phyloP scores from a whole-genome alignment of 2,113 vertebrate species.

The Cyanoliseus patagonus region DNA sequence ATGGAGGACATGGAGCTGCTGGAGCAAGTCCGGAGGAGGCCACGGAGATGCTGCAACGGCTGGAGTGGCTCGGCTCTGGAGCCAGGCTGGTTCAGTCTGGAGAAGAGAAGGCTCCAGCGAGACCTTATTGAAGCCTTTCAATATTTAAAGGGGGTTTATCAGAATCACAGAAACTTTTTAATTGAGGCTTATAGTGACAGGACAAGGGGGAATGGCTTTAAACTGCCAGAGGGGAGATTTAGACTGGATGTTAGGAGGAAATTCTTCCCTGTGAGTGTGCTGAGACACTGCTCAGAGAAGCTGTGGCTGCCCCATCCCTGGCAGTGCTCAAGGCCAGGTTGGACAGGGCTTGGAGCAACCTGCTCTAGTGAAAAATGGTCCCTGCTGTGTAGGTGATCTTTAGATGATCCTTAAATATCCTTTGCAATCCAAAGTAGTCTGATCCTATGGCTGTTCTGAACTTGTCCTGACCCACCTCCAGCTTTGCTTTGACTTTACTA shows the following conservation, averaged over 20 bases:
- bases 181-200: background rate
- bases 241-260: background rate
- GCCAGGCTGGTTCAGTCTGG: background rate
- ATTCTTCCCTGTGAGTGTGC: background rate
- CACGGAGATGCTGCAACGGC: background rate
- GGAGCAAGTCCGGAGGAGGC: background rate
- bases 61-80: background rate
- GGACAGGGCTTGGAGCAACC: background rate
- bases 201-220: background rate
- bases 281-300: background rate
- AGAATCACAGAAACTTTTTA: background rate
- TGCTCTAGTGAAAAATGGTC: background rate
- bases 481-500: background rate
- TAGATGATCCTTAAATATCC: background rate
- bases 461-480: background rate
- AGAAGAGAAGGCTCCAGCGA: background rate
- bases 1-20: background rate
- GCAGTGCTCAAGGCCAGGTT: background rate
- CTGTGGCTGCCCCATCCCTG: background rate
- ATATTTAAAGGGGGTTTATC: background rate
- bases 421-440: background rate
- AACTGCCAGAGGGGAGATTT: background rate
- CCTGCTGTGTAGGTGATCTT: background rate
- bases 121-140: background rate
- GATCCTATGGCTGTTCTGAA: background rate